These are phyloP conservation scores for Adineta ricciae DNA, from an alignment of 2,888 invertebrate genomes.

Conservation along the genomic window DNA sequence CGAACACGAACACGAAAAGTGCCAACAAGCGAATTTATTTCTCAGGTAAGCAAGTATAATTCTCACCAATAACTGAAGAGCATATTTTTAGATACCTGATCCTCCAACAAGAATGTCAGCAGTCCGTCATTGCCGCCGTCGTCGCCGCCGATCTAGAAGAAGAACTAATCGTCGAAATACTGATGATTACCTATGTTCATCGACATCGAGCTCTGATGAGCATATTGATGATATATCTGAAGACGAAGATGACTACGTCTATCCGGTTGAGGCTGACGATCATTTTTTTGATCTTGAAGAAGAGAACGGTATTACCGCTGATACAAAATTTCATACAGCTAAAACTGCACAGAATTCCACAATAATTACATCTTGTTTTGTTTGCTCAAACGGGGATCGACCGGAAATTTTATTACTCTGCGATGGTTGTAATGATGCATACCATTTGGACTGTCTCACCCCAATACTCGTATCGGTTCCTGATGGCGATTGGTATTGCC, in stretches of 20 bases:
- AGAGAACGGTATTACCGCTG: not conserved
- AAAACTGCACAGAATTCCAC: not conserved
- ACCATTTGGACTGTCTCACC: not conserved
- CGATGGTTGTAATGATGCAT: slow-evolving; percentile 18
- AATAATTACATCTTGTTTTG: not conserved
- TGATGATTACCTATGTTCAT: not conserved
- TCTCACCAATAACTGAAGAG: too few relatives aligned
- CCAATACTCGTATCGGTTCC: not conserved
- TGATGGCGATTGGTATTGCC: slow-evolving; percentile 20
- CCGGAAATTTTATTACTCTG: slow-evolving; percentile 14
- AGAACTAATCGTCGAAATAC: not conserved
- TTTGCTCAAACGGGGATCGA: not conserved
- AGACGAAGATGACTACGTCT: not conserved
- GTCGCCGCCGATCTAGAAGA: not conserved
- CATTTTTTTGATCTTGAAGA: not conserved
- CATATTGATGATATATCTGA: not conserved
- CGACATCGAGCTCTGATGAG: not conserved
- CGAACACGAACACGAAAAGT: not conserved
- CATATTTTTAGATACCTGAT: too few relatives aligned
- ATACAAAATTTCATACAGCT: not conserved
- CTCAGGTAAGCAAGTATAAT: not conserved
- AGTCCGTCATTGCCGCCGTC: not conserved
- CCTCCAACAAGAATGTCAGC: too few relatives aligned
- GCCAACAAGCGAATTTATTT: not conserved
- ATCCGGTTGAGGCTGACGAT: not conserved